A percentile compares a stretch with the other conserved stretches of the same genome.
Conservation (phyloP, 2,888 invertebrate genomes). For the Scelioninae gen. 1 region DNA sequence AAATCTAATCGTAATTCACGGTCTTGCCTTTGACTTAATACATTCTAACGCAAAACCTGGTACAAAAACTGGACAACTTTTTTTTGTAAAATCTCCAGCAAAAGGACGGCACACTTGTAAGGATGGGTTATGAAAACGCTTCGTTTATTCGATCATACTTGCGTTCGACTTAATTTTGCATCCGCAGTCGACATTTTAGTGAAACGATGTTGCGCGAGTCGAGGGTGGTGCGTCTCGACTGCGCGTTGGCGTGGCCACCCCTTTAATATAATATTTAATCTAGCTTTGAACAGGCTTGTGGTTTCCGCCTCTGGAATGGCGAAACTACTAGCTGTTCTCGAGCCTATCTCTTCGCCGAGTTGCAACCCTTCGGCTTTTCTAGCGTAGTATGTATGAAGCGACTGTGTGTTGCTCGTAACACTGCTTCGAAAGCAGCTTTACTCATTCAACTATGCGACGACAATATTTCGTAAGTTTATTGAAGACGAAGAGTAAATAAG, state of each 20-base stretch:
- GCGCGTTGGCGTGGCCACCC: slow-evolving; percentile 81
- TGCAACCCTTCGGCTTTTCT: slow-evolving; percentile 71
- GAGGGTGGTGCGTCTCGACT: slow-evolving; percentile 72
- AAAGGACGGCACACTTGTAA: background rate
- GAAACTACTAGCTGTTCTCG: slow-evolving; percentile 76
- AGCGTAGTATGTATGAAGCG: slow-evolving; percentile 56
- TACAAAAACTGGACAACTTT: background rate
- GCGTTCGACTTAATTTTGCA: slow-evolving; percentile 54
- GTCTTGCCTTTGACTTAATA: slow-evolving; percentile 12
- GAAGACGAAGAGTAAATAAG: slow-evolving; percentile 64
- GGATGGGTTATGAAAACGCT: background rate
- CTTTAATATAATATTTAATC: slow-evolving; percentile 85
- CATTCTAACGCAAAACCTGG: background rate
- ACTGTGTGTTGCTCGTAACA: slow-evolving; percentile 63
- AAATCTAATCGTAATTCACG: slow-evolving; percentile 32
- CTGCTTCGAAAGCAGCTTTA: slow-evolving; percentile 68
- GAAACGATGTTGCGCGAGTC: slow-evolving; percentile 48
- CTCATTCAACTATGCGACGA: slow-evolving; percentile 68
- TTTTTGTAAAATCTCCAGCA: background rate
- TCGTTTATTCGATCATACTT: slow-evolving; percentile 56
- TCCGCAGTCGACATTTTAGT: slow-evolving; percentile 60
- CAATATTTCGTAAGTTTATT: slow-evolving; percentile 69
- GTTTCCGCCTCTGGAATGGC: slow-evolving; percentile 82
- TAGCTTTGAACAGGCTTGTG: slow-evolving; percentile 85
- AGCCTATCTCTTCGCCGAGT: slow-evolving; percentile 75